Conservation (phyloP, 2,797 vertebrate genomes). For the Nannoperca australis region DNA sequence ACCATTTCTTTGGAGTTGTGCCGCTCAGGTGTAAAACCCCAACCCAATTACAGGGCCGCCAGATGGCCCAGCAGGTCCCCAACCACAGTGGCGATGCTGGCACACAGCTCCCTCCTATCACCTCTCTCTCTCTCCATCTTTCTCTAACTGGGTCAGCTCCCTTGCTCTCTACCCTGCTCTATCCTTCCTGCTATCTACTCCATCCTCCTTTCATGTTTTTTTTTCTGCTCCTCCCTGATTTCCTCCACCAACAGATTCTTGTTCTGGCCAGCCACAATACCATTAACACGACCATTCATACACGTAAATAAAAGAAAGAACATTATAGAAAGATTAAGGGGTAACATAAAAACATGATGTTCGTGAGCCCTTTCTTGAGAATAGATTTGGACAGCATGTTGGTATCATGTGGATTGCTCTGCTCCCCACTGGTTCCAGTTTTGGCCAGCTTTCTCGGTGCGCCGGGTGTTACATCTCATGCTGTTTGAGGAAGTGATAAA, state of each 20-base stretch:
- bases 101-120: constrained; percentile 63
- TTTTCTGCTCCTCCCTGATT: neutral
- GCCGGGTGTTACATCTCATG: constrained; percentile 43
- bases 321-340: neutral
- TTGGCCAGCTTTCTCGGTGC: constrained; percentile 28
- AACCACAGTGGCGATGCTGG: constrained; percentile 65
- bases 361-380: neutral
- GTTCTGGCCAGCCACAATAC: neutral
- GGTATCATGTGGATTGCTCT: constrained; percentile 24
- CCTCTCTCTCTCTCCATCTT: constrained; percentile 49
- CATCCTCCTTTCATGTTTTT: constrained; percentile 51
- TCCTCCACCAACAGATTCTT: constrained; percentile 24
- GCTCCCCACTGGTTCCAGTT: constrained; percentile 39
- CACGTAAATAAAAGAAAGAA: neutral
- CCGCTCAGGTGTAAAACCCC: constrained; percentile 83
- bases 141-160: constrained; percentile 72
- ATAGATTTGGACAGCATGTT: constrained; percentile 36
- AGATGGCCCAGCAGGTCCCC: constrained; percentile 85
- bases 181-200: constrained; percentile 49
- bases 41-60: constrained; percentile 84
- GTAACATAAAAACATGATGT: constrained; percentile 5
- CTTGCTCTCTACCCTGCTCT: constrained; percentile 54
- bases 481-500: constrained; percentile 58
- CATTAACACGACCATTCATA: neutral
- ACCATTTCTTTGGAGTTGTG: constrained; percentile 63